These are phyloP conservation scores for Palloptera scutellata DNA, from an alignment of 2,888 invertebrate genomes.

Conservation along the genomic window DNA sequence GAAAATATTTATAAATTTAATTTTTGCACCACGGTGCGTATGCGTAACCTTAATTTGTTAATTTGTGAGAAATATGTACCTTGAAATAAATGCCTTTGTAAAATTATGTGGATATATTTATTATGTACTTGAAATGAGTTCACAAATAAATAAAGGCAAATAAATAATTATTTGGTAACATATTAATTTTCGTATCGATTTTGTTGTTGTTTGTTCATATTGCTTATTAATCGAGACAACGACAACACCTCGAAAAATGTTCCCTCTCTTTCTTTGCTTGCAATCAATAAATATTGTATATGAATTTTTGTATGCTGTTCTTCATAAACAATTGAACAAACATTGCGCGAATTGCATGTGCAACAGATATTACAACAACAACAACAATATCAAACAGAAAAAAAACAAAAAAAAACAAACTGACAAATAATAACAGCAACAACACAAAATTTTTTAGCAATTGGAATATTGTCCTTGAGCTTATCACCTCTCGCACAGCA, in stretches of 20 bases:
- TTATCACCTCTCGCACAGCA: slow-evolving; percentile 18
- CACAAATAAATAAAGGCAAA: no score
- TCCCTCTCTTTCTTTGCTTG: no score
- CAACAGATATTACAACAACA: slow-evolving; percentile 13
- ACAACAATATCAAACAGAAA: slow-evolving; percentile 5
- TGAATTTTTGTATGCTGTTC: slow-evolving; percentile 15
- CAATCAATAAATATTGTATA: neutral
- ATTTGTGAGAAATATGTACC: no score
- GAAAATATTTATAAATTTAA: no score
- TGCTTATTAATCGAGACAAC: slow-evolving; percentile 8
- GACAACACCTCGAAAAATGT: slow-evolving; percentile 10
- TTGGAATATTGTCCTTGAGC: slow-evolving; percentile 23
- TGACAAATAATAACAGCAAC: slow-evolving; percentile 21
- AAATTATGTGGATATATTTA: no score
- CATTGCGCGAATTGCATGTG: slow-evolving; percentile 20
- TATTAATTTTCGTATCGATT: no score
- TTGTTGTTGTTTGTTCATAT: no score
- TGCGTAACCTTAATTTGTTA: no score
- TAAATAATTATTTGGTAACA: no score
- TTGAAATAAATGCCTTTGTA: no score
- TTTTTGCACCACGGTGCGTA: no score
- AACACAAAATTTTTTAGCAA: slow-evolving; percentile 29
- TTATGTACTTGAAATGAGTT: no score
- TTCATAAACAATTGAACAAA: slow-evolving; percentile 26
- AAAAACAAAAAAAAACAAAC: slow-evolving; percentile 20